phyloP scores from a whole-genome alignment of 2,797 vertebrate species.

The Poeciliopsis presidionis region DNA sequence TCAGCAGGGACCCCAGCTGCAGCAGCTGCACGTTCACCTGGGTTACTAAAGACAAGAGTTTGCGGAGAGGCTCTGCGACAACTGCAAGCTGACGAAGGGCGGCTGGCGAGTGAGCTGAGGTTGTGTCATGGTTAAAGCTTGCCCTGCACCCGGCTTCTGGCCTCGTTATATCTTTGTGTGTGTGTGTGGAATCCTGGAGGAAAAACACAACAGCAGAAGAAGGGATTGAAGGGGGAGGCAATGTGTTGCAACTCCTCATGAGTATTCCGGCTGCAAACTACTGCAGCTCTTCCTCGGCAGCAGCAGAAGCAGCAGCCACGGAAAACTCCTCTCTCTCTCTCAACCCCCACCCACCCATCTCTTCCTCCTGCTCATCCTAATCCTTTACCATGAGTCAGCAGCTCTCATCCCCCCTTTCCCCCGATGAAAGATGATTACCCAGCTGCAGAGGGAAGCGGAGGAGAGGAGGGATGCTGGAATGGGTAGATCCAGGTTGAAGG shows the following conservation, averaged over 20 bases:
- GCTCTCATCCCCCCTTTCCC: constrained; percentile 27
- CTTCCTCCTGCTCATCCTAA: constrained; percentile 13
- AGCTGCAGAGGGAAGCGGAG: constrained; percentile 27
- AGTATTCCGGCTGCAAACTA: constrained; percentile 85
- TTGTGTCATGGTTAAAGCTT: constrained; percentile 35
- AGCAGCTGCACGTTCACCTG: constrained; percentile 40
- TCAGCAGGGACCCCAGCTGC: constrained; percentile 23
- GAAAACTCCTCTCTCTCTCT: constrained; percentile 52
- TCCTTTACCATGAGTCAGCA: constrained; percentile 66
- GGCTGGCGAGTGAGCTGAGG: constrained; percentile 4
- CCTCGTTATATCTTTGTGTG: neutral
- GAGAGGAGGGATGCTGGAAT: constrained; percentile 5
- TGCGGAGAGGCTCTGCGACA: constrained; percentile 25
- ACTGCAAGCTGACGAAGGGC: constrained; percentile 27
- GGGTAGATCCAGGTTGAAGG: constrained; percentile 41
- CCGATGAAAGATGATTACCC: constrained; percentile 54
- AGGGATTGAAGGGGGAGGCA: constrained; percentile 3
- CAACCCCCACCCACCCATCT: constrained; percentile 6
- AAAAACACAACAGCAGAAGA: neutral
- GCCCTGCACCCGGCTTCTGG: neutral
- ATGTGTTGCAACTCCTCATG: constrained; percentile 76
- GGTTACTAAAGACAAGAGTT: constrained; percentile 23
- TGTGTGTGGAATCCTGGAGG: constrained; percentile 2
- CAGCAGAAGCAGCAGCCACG: constrained; percentile 53
- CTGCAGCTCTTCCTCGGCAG: constrained; percentile 79